Evolutionary conservation across 2,797 vertebrate genomes (phyloP).

Genomic region (Micropoecilia bifurca): DNA sequence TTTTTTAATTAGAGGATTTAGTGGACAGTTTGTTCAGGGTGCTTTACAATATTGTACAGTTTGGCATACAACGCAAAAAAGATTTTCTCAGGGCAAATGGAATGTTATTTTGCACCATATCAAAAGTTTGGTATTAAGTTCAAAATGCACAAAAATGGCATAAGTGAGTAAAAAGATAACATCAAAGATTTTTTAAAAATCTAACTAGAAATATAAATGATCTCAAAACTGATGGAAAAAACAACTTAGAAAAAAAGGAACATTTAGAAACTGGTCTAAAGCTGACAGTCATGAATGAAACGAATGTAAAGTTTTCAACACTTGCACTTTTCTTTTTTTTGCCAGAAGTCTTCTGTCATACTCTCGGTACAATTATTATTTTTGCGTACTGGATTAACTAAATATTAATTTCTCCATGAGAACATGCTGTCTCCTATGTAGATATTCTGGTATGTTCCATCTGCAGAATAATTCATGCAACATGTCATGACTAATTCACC

Average conservation of each 20-base stretch:
- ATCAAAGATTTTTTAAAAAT: neutral
- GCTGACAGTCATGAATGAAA: neutral
- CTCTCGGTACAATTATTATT: neutral
- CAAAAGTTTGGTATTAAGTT: neutral
- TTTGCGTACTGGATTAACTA: neutral
- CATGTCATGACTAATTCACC: slow-evolving; percentile 1
- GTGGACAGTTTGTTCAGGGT: neutral
- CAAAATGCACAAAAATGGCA: neutral
- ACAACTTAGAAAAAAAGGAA: neutral
- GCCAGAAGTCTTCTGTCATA: neutral
- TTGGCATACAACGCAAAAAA: neutral
- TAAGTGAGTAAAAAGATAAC: neutral
- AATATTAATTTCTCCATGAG: neutral
- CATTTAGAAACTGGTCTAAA: neutral
- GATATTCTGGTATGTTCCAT: neutral
- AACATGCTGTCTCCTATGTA: neutral
- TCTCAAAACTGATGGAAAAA: neutral
- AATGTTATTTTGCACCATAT: neutral
- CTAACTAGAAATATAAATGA: neutral
- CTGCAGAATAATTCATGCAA: slow-evolving; percentile 9
- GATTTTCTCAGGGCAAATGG: neutral
- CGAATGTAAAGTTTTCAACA: neutral
- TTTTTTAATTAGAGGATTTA: neutral
- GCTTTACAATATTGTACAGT: neutral
- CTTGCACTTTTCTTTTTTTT: neutral